Percentiles rank a stretch among this genome's conserved stretches.
Evolutionary conservation across 2,797 vertebrate species (phyloP).

Genomic region (Cyprinella venusta): DNA sequence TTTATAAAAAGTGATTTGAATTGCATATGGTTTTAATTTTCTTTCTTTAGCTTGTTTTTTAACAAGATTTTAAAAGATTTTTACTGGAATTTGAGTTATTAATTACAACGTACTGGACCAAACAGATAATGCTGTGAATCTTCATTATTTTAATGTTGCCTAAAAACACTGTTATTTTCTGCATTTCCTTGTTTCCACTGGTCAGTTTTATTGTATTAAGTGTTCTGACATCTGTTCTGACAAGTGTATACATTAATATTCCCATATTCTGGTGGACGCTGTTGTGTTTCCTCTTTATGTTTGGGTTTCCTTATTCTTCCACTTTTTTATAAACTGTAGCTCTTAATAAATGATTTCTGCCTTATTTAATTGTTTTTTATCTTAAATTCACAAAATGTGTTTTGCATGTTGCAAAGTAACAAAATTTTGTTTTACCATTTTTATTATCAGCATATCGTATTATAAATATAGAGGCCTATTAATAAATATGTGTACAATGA

Average conservation of each 20-base stretch:
- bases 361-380: background rate
- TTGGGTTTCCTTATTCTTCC: background rate
- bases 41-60: background rate
- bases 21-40: background rate
- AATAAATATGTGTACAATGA: background rate
- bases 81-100: constrained; percentile 23
- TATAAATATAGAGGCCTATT: background rate
- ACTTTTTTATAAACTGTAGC: background rate
- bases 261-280: background rate
- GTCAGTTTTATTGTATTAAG: background rate
- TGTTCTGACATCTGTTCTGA: background rate
- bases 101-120: background rate
- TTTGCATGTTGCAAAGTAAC: too few species aligned
- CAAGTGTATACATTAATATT: background rate
- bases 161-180: constrained; percentile 8
- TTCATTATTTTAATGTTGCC: background rate
- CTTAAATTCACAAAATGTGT: background rate
- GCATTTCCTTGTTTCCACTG: background rate
- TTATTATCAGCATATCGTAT: background rate
- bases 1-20: background rate
- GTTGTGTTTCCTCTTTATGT: background rate
- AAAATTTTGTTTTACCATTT: background rate
- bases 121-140: constrained; percentile 26
- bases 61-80: too few species aligned
- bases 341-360: constrained; percentile 16